Percentiles rank a stretch among this genome's conserved stretches.
These are phyloP conservation scores for Acromyrmex heyeri DNA, from an alignment of 1,140 invertebrate genomes.

Conservation along the genomic window DNA sequence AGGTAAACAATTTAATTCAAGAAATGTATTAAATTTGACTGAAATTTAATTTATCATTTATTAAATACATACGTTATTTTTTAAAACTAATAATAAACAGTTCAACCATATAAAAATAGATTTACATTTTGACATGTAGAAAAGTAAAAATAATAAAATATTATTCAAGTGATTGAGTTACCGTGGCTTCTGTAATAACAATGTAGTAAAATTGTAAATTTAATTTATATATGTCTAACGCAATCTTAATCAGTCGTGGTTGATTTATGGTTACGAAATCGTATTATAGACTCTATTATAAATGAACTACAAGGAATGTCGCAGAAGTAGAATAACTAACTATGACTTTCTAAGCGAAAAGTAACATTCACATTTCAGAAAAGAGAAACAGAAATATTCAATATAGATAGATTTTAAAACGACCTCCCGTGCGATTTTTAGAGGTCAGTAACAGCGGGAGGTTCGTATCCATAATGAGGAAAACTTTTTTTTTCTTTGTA, in stretches of 20 bases:
- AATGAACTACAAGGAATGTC: background rate
- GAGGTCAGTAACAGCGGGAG: slow-evolving; percentile 79
- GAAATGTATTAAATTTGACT: no score
- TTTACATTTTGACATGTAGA: no score
- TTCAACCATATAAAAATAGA: no score
- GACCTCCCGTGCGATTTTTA: slow-evolving; percentile 76
- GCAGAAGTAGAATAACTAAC: background rate
- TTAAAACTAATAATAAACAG: no score
- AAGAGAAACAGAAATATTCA: slow-evolving; percentile 5
- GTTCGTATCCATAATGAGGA: slow-evolving; percentile 83
- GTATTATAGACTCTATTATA: background rate
- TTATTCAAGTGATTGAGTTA: no score
- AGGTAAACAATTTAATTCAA: no score
- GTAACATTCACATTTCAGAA: slow-evolving; percentile 19
- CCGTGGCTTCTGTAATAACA: no score
- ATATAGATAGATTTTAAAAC: slow-evolving; percentile 73
- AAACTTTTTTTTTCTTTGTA: slow-evolving; percentile 69
- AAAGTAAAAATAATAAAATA: no score
- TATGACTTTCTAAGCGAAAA: background rate
- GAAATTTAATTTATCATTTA: no score
- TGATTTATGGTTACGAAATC: background rate
- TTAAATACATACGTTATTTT: no score
- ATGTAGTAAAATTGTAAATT: no score
- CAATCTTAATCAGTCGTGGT: background rate
- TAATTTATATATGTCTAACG: background rate